A percentile compares a stretch with the other conserved stretches of the same genome.
Evolutionary conservation across 2,888 invertebrate species (phyloP).

Genomic region (Pocota personata): DNA sequence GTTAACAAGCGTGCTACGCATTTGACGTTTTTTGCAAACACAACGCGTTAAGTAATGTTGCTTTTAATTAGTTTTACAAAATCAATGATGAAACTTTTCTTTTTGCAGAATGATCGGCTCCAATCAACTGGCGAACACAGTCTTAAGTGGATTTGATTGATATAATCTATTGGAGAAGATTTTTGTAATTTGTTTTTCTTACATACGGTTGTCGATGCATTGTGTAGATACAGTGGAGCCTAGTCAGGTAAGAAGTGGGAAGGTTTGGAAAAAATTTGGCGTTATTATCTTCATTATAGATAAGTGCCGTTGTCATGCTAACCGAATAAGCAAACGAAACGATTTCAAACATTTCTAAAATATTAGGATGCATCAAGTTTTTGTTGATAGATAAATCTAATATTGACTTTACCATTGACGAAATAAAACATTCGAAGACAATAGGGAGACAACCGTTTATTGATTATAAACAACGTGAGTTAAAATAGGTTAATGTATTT

Average conservation of each 20-base stretch:
- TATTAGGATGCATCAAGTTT: too few species aligned
- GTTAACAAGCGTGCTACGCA: conserved; percentile 5
- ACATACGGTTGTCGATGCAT: neutral
- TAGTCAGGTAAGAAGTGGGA: neutral
- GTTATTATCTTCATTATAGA: too few species aligned
- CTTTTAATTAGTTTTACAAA: neutral
- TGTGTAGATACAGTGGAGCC: neutral
- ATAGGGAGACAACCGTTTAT: too few species aligned
- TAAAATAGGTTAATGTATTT: too few species aligned
- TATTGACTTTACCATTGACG: too few species aligned
- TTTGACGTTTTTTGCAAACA: neutral
- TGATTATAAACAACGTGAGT: too few species aligned
- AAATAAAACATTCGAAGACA: too few species aligned
- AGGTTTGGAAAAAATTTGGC: too few species aligned
- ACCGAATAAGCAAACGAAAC: too few species aligned
- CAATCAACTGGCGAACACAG: neutral
- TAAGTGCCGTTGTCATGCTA: too few species aligned
- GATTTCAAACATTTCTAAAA: too few species aligned
- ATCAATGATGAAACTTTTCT: neutral
- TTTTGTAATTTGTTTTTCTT: neutral
- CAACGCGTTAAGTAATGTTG: neutral
- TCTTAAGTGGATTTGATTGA: conserved; percentile 38
- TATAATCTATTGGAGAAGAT: conserved; percentile 1
- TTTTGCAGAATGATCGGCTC: neutral
- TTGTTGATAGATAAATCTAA: too few species aligned